Conservation (phyloP, 2,888 invertebrate species). For the Ennomos fuscantarius region DNA sequence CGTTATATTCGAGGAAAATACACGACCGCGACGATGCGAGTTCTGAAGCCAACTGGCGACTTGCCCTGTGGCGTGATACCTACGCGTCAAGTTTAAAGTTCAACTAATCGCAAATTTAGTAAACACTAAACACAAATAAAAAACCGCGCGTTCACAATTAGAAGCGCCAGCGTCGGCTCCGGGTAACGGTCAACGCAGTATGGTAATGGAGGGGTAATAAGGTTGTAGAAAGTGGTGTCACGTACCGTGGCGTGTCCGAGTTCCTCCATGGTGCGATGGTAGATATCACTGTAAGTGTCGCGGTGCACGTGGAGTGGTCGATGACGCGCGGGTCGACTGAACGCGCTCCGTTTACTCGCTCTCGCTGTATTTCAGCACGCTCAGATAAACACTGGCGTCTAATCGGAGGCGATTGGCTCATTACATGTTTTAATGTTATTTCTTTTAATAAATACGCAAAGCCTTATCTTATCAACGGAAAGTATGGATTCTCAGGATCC, state of each 20-base stretch:
- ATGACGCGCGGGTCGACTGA: conserved; percentile 55
- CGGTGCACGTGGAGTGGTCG: conserved; percentile 56
- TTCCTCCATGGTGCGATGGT: conserved; percentile 48
- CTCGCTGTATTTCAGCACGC: conserved; percentile 54
- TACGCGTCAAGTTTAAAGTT: conserved; percentile 76
- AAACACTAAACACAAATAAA: conserved; percentile 49
- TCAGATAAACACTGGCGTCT: conserved; percentile 68
- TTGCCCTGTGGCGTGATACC: conserved; percentile 70
- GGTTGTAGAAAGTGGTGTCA: conserved; percentile 43
- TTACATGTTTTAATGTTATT: conserved; percentile 36
- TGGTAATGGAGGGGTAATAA: conserved; percentile 16
- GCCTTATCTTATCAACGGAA: conserved; percentile 38
- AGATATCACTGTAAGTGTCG: conserved; percentile 35
- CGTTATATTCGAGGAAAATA: conserved; percentile 54
- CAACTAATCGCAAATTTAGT: conserved; percentile 58
- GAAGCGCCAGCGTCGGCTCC: conserved; percentile 17
- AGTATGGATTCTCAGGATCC: conserved; percentile 8
- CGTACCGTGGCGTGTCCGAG: conserved; percentile 57
- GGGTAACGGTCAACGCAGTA: conserved; percentile 23
- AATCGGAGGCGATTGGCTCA: conserved; percentile 59
- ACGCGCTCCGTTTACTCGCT: conserved; percentile 54
- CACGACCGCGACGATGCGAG: conserved; percentile 64
- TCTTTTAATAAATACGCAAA: conserved; percentile 36
- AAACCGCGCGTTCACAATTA: conserved; percentile 45
- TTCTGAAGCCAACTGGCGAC: conserved; percentile 79